These are phyloP conservation scores for Carollia perspicillata DNA, from an alignment of 2,113 vertebrate species.

Conservation along the genomic window DNA sequence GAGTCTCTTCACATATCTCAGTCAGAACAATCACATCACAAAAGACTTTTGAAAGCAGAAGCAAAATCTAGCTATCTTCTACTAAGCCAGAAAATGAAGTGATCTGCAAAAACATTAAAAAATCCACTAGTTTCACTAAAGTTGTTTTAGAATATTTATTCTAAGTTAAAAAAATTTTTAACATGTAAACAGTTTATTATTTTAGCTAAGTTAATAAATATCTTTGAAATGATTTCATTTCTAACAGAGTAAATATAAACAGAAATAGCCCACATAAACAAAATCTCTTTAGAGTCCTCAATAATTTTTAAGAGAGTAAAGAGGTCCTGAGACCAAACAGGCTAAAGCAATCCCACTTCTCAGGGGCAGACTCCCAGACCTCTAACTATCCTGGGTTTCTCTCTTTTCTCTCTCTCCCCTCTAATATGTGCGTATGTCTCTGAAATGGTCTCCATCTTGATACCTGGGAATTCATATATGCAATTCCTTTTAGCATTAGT, in stretches of 20 bases:
- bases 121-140: not conserved
- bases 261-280: slow-evolving; percentile 1
- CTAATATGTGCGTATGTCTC: not conserved
- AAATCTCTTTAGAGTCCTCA: slow-evolving; percentile 7
- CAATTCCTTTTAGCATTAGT: slow-evolving; percentile 16
- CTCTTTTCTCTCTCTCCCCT: not conserved
- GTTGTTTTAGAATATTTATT: slow-evolving; percentile 37
- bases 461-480: not conserved
- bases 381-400: not conserved
- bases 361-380: not conserved
- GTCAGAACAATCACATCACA: not conserved
- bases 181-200: not conserved
- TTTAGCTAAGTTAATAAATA: not conserved
- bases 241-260: not conserved
- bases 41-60: slow-evolving; percentile 21
- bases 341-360: not conserved
- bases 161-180: not conserved
- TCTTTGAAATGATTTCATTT: slow-evolving; percentile 24
- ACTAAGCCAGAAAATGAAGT: slow-evolving; percentile 25
- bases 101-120: slow-evolving; percentile 27
- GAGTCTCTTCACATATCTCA: not conserved
- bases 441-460: not conserved
- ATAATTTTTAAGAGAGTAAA: slow-evolving; percentile 28
- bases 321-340: not conserved
- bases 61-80: slow-evolving; percentile 35